Conservation (phyloP, 2,888 invertebrate genomes). For the Emesis castigata region DNA sequence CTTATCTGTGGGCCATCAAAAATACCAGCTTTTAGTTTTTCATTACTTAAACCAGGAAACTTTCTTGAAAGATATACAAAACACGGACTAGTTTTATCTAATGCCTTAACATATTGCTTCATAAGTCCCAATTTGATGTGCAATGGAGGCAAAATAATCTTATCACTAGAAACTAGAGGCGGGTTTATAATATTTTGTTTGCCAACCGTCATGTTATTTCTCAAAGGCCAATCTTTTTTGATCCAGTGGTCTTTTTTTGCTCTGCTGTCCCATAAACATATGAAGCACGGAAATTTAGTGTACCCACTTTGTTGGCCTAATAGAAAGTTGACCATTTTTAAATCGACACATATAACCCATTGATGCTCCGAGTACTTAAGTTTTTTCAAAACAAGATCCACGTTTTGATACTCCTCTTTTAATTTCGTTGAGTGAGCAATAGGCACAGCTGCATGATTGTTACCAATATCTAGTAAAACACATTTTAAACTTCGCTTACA, state of each 20-base stretch:
- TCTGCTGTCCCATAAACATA: background rate
- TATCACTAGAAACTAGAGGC: too few relatives aligned
- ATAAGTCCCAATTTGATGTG: too few relatives aligned
- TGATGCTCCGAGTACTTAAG: background rate
- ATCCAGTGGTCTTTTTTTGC: background rate
- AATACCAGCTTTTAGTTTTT: too few relatives aligned
- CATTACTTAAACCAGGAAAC: too few relatives aligned
- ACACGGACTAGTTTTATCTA: too few relatives aligned
- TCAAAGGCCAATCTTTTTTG: background rate
- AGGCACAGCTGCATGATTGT: slow-evolving; percentile 27
- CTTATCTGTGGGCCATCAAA: too few relatives aligned
- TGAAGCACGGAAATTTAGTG: background rate
- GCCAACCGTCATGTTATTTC: background rate
- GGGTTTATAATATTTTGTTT: too few relatives aligned
- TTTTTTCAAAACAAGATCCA: background rate
- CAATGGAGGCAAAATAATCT: too few relatives aligned
- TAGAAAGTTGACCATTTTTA: too few relatives aligned
- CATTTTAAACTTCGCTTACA: slow-evolving; percentile 30
- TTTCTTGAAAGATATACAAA: too few relatives aligned
- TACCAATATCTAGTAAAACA: slow-evolving; percentile 23
- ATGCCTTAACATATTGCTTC: too few relatives aligned
- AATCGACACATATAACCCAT: background rate
- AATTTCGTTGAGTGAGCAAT: slow-evolving; percentile 34
- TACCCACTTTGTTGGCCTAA: background rate
- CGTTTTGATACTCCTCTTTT: slow-evolving; percentile 29